Evolutionary conservation across 2,113 vertebrate species (phyloP).

Genomic region (Craseonycteris thonglongyai): DNA sequence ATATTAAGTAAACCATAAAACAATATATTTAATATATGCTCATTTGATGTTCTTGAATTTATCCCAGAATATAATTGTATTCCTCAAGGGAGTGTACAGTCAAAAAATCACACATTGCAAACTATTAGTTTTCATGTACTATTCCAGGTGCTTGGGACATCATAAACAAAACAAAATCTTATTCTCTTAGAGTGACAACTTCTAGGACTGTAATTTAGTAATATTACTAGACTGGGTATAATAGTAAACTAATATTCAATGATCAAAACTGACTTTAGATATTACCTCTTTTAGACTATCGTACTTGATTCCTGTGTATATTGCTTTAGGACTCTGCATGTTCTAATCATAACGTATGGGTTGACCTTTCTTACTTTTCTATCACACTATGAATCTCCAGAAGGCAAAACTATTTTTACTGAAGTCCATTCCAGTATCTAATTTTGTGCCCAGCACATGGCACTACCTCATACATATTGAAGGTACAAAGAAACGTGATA

Average conservation of each 20-base stretch:
- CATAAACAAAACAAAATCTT: background rate
- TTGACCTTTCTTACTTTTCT: background rate
- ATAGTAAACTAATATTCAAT: background rate
- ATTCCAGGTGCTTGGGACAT: background rate
- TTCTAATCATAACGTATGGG: background rate
- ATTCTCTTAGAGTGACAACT: background rate
- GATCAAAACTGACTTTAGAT: background rate
- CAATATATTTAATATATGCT: background rate
- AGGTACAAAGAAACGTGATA: background rate
- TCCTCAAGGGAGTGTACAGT: background rate
- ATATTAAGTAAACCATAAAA: background rate
- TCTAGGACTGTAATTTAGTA: background rate
- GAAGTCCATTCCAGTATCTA: background rate
- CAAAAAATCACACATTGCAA: background rate
- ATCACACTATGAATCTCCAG: background rate
- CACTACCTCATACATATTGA: background rate
- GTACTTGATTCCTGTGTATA: background rate
- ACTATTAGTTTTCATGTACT: background rate
- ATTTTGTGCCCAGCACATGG: background rate
- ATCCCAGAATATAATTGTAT: background rate
- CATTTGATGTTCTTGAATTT: background rate
- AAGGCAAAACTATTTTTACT: background rate
- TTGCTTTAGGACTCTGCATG: background rate
- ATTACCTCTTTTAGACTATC: background rate
- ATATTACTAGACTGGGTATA: background rate